Conservation (phyloP, 92 coral and sea anemone species). For the Umimayanthus kanabou region DNA sequence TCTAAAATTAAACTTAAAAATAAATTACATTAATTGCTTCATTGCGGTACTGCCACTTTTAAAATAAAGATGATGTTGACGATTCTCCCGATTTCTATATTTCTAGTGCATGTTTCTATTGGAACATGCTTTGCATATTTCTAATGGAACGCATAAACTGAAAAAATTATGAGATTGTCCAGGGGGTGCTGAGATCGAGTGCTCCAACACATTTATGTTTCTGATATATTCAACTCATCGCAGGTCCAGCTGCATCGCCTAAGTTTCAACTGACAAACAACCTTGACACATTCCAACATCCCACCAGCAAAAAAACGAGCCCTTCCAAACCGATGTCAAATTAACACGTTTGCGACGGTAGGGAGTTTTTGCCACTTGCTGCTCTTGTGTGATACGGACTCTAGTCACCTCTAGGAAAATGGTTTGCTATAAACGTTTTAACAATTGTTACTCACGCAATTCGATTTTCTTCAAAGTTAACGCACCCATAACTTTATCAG, state of each 20-base stretch:
- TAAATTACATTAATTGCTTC: no score
- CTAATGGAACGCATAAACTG: background rate
- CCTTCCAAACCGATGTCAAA: slow-evolving; percentile 35
- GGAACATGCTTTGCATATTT: no score
- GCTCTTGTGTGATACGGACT: slow-evolving; percentile 2
- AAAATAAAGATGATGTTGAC: no score
- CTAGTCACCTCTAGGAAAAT: background rate
- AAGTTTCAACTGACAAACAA: slow-evolving; percentile 32
- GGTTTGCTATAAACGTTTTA: background rate
- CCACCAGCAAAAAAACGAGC: slow-evolving; percentile 33
- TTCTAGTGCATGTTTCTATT: background rate
- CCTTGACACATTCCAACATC: background rate
- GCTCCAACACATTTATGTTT: background rate
- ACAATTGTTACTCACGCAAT: background rate
- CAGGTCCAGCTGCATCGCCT: background rate
- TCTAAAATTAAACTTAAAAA: no score
- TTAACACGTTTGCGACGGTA: slow-evolving; percentile 10
- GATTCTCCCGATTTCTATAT: no score
- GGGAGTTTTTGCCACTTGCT: slow-evolving; percentile 41
- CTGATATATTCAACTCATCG: background rate
- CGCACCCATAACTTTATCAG: background rate
- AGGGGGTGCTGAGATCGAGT: background rate
- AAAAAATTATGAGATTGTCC: background rate
- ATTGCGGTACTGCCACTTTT: no score
- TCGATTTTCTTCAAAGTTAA: background rate